These are phyloP conservation scores for Leistus spinibarbis DNA, from an alignment of 2,888 invertebrate genomes.

Conservation along the genomic window DNA sequence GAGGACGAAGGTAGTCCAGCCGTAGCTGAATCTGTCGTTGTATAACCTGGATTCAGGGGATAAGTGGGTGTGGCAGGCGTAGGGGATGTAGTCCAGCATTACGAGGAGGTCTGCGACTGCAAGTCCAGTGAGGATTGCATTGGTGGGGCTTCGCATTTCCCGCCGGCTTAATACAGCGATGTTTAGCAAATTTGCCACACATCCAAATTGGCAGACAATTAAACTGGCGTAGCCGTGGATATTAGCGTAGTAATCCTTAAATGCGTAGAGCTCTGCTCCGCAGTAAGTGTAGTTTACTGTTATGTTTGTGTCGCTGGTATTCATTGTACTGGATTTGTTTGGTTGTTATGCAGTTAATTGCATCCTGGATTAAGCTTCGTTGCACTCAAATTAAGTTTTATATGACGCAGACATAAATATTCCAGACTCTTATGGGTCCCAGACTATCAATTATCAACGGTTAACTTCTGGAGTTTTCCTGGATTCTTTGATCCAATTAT, in stretches of 20 bases:
- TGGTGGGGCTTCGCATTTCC: constrained; percentile 91
- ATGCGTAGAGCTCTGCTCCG: constrained; percentile 60
- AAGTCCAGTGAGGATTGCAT: constrained; percentile 86
- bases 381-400: neutral
- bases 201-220: constrained; percentile 87
- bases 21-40: constrained; percentile 67
- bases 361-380: no score
- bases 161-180: constrained; percentile 86
- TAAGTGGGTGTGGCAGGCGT: constrained; percentile 80
- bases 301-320: neutral
- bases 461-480: no score
- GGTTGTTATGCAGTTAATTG: neutral
- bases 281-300: constrained; percentile 17
- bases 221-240: constrained; percentile 86
- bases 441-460: no score
- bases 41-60: constrained; percentile 62
- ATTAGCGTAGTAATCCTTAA: constrained; percentile 70
- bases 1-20: constrained; percentile 84
- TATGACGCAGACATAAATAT: no score
- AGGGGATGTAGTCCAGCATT: constrained; percentile 93
- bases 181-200: constrained; percentile 89
- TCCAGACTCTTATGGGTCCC: no score
- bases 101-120: constrained; percentile 94
- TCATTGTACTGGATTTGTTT: neutral
- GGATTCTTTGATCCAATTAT: no score